Percentiles rank a stretch among this genome's conserved stretches.
phyloP scores from a whole-genome alignment of 2,797 vertebrate species.

The Sebastes minor region DNA sequence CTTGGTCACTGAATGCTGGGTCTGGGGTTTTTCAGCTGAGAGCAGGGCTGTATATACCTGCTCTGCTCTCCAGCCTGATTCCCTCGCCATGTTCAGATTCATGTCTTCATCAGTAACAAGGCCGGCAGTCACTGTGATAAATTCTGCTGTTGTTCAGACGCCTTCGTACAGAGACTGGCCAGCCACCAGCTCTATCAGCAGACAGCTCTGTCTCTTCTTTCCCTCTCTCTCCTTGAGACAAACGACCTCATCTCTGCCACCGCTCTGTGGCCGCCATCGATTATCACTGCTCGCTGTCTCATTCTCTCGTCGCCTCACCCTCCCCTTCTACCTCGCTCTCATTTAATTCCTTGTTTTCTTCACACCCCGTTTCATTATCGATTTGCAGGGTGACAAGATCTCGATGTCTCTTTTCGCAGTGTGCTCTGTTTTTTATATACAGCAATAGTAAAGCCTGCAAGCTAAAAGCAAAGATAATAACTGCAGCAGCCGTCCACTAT shows the following conservation, averaged over 20 bases:
- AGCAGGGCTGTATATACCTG: conserved; percentile 4
- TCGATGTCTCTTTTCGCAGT: conserved; percentile 52
- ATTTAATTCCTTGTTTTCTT: conserved; percentile 45
- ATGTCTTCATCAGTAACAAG: conserved; percentile 65
- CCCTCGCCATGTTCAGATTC: conserved; percentile 28
- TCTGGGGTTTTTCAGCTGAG: background rate
- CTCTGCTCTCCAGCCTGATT: background rate
- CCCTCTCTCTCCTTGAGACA: conserved; percentile 51
- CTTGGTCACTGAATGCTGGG: background rate
- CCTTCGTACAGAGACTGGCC: conserved; percentile 42
- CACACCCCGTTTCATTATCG: conserved; percentile 63
- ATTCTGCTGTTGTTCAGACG: conserved; percentile 49
- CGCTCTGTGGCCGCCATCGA: conserved; percentile 57
- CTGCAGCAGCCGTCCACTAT: background rate
- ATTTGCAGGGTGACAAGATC: conserved; percentile 49
- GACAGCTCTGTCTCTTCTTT: conserved; percentile 50
- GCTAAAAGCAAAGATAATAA: background rate
- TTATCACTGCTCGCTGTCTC: conserved; percentile 48
- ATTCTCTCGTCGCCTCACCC: background rate
- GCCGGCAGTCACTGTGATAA: conserved; percentile 53
- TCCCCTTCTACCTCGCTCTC: conserved; percentile 5
- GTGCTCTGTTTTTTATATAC: background rate
- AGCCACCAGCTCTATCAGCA: conserved; percentile 52
- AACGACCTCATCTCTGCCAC: conserved; percentile 58
- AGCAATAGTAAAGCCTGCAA: background rate